A percentile compares a stretch with the other conserved stretches of the same genome.
Conservation (phyloP, 2,888 invertebrate genomes). For the Phoronis australis region DNA sequence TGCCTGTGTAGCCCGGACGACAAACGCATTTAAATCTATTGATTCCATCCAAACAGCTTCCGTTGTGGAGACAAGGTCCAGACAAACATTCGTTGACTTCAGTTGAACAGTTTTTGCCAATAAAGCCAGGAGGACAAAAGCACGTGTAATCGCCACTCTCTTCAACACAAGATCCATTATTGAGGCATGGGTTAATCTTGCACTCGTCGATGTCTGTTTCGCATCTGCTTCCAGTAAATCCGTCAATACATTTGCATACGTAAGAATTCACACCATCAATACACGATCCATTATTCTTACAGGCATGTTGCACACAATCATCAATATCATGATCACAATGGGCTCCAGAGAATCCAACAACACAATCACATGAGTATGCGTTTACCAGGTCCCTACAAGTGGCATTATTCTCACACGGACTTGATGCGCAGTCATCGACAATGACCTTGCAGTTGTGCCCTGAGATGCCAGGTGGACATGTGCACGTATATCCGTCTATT, state of each 20-base stretch:
- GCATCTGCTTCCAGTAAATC: constrained; percentile 1
- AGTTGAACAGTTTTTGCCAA: not conserved
- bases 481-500: no score
- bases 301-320: not conserved
- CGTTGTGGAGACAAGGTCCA: not conserved
- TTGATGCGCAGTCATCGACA: no score
- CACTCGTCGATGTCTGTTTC: constrained; percentile 1
- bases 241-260: not conserved
- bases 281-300: not conserved
- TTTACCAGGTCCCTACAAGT: no score
- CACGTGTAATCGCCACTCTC: not conserved
- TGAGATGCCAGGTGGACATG: no score
- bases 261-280: not conserved
- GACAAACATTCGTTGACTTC: not conserved
- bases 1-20: not conserved
- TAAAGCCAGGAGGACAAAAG: not conserved
- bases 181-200: not conserved
- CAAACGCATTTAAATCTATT: constrained; percentile 1
- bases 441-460: no score
- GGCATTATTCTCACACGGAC: no score
- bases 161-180: constrained; percentile 1
- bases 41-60: not conserved
- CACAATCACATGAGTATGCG: no score
- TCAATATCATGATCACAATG: constrained; percentile 1
- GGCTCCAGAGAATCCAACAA: not conserved